Percentiles rank a stretch among this genome's conserved stretches.
These are phyloP conservation scores for Bibio marci DNA, from an alignment of 2,888 invertebrate species.

Conservation along the genomic window DNA sequence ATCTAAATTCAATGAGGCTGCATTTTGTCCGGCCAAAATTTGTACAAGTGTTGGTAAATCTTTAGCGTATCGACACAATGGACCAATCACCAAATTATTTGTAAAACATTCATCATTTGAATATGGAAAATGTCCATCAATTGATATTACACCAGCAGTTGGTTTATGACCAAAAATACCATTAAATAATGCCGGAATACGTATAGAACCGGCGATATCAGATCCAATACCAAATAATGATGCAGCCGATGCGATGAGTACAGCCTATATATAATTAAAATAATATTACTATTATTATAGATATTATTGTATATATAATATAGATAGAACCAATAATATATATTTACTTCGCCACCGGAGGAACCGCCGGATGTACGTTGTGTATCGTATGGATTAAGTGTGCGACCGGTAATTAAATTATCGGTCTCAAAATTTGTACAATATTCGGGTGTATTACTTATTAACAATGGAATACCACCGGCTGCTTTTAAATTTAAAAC, in stretches of 20 bases:
- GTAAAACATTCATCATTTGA: conserved; percentile 31
- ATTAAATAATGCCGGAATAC: conserved; percentile 70
- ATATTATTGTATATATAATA: too few relatives aligned
- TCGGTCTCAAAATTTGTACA: conserved; percentile 78
- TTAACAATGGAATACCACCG: conserved; percentile 64
- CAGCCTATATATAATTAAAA: conserved; percentile 36
- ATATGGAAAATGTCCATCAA: conserved; percentile 42
- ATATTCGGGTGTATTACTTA: conserved; percentile 75
- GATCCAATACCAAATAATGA: conserved; percentile 65
- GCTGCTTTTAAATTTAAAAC: conserved; percentile 45
- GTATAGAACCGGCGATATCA: conserved; percentile 76
- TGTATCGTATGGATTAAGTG: conserved; percentile 69
- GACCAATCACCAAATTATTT: conserved; percentile 42
- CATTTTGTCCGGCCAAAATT: conserved; percentile 39
- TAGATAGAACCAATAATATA: too few relatives aligned
- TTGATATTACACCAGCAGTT: conserved; percentile 42
- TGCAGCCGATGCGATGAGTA: conserved; percentile 55
- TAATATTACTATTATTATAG: too few relatives aligned
- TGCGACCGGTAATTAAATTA: conserved; percentile 48
- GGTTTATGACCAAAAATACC: conserved; percentile 82
- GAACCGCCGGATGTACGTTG: conserved; percentile 67
- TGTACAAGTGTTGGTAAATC: conserved; percentile 53
- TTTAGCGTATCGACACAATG: conserved; percentile 59
- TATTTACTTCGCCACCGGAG: conserved; percentile 65
- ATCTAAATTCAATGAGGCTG: conserved; percentile 30